Evolutionary conservation across 2,113 vertebrate species (phyloP).

Genomic region (Plestiodon gilberti): DNA sequence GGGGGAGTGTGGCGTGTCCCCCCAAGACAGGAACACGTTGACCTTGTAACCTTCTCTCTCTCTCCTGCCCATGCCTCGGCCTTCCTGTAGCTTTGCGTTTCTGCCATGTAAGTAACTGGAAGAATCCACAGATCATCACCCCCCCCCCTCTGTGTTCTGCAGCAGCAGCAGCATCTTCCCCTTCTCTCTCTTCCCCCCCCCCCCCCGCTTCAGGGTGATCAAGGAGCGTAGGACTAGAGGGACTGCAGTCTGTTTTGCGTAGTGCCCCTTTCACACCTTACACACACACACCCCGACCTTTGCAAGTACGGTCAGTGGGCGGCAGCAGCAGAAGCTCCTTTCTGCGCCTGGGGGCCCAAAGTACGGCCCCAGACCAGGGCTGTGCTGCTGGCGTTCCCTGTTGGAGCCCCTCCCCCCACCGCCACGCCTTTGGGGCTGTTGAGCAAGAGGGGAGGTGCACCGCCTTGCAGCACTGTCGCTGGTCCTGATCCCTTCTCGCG

Average conservation of each 20-base stretch:
- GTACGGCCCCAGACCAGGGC: no score
- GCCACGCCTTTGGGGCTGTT: background rate
- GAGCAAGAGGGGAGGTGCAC: background rate
- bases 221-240: background rate
- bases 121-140: background rate
- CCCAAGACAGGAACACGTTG: constrained; percentile 1
- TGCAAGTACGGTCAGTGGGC: no score
- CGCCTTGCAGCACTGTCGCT: no score
- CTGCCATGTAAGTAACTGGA: constrained; percentile 93
- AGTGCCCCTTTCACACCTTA: background rate
- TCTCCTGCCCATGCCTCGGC: constrained; percentile 81
- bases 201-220: background rate
- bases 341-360: no score
- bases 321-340: no score
- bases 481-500: no score
- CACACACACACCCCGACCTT: background rate
- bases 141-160: background rate
- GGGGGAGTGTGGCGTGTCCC: background rate
- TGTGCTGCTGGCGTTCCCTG: no score
- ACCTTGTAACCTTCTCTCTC: constrained; percentile 73
- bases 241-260: background rate
- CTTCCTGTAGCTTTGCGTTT: constrained; percentile 89
- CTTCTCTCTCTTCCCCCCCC: background rate
- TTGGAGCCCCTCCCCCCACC: background rate
- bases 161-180: background rate